Conservation (phyloP, 1,140 invertebrate species). For the Drosophila auraria region DNA sequence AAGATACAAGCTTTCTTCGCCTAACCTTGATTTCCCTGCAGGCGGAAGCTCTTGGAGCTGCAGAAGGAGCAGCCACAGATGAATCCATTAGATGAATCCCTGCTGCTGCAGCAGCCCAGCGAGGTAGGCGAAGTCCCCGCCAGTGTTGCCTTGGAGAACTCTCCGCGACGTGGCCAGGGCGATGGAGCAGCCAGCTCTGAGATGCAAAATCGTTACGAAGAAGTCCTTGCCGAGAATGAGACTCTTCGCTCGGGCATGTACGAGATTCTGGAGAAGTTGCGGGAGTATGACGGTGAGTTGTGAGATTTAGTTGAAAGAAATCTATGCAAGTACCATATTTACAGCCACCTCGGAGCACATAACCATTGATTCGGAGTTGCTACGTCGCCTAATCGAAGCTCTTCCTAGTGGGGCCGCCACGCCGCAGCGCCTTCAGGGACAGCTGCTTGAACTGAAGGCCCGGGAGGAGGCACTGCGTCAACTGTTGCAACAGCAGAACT, state of each 20-base stretch:
- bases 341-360: constrained; percentile 80
- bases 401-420: constrained; percentile 78
- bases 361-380: constrained; percentile 86
- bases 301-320: background rate
- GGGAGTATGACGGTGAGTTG: constrained; percentile 87
- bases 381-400: constrained; percentile 87
- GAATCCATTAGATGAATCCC: constrained; percentile 30
- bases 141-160: constrained; percentile 55
- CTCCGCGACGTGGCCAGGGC: constrained; percentile 66
- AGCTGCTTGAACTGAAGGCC: constrained; percentile 86
- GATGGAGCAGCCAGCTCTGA: constrained; percentile 74
- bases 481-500: constrained; percentile 60
- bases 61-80: constrained; percentile 16
- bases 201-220: constrained; percentile 78
- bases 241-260: constrained; percentile 88
- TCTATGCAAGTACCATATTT: background rate
- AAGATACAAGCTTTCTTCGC: too few species aligned
- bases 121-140: constrained; percentile 67
- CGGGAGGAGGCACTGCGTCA: constrained; percentile 87
- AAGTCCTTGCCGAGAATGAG: constrained; percentile 88
- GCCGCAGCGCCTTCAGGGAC: constrained; percentile 87
- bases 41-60: constrained; percentile 56
- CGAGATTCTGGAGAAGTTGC: constrained; percentile 88
- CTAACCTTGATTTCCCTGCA: background rate
- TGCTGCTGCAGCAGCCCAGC: constrained; percentile 49